phyloP scores from a whole-genome alignment of 2,888 invertebrate genomes.

The Polymixis lichenea region DNA sequence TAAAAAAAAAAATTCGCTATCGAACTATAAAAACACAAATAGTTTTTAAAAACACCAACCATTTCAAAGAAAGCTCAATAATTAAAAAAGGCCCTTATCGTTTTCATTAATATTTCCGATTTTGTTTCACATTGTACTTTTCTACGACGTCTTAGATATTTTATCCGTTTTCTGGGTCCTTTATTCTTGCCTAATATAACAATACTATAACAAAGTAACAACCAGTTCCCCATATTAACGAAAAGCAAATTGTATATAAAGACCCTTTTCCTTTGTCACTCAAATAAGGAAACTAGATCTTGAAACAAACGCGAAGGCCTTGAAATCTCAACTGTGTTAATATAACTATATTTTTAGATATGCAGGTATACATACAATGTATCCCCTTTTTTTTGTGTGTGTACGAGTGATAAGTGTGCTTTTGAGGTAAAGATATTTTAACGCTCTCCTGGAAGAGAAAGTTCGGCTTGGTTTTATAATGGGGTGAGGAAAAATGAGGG shows the following conservation, averaged over 20 bases:
- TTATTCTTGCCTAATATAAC: not conserved
- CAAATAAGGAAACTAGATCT: conserved; percentile 15
- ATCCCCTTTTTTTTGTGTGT: no score
- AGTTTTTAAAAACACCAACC: no score
- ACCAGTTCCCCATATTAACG: not conserved
- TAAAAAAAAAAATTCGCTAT: no score
- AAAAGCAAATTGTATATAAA: conserved; percentile 4
- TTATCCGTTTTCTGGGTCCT: not conserved
- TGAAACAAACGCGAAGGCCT: conserved; percentile 11
- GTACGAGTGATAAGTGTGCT: conserved; percentile 26
- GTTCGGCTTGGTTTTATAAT: conserved; percentile 19
- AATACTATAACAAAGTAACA: not conserved
- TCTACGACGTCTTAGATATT: not conserved
- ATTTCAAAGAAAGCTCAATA: no score
- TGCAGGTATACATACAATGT: conserved; percentile 5
- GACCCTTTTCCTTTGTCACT: conserved; percentile 15
- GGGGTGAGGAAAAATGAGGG: conserved; percentile 10
- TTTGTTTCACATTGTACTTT: not conserved
- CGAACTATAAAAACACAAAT: no score
- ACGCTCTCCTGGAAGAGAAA: conserved; percentile 24
- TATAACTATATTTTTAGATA: conserved; percentile 18
- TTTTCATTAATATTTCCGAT: not conserved
- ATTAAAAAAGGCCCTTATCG: no score
- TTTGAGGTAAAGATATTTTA: conserved; percentile 44
- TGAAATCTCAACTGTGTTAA: conserved; percentile 19